phyloP scores from a whole-genome alignment of 2,888 invertebrate species.

The Scaptomyza reducta region DNA sequence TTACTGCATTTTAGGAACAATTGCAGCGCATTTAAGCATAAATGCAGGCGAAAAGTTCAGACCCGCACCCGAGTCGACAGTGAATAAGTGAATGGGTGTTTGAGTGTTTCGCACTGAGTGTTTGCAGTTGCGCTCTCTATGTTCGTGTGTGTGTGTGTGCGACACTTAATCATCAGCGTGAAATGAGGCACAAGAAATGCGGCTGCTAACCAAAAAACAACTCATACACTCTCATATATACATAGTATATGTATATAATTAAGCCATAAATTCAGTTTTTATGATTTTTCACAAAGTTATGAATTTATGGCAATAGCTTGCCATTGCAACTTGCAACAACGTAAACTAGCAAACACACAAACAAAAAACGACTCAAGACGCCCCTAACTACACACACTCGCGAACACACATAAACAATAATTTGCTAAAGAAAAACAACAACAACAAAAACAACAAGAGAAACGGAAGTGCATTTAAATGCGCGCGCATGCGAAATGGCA shows the following conservation, averaged over 20 bases:
- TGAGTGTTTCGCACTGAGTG: constrained; percentile 36
- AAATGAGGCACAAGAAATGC: constrained; percentile 72
- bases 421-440: constrained; percentile 47
- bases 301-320: constrained; percentile 68
- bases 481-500: constrained; percentile 79
- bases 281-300: constrained; percentile 82
- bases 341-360: constrained; percentile 25
- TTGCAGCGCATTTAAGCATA: constrained; percentile 73
- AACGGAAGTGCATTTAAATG: constrained; percentile 79
- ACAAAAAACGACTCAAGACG: constrained; percentile 24
- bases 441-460: constrained; percentile 18
- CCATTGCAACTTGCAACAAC: constrained; percentile 41
- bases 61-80: constrained; percentile 45
- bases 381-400: constrained; percentile 39
- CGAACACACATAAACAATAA: constrained; percentile 50
- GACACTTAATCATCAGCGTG: constrained; percentile 78
- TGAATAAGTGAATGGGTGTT: constrained; percentile 49
- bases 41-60: constrained; percentile 73
- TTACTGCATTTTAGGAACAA: constrained; percentile 73
- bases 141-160: constrained; percentile 43
- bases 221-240: constrained; percentile 12
- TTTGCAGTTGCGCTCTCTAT: constrained; percentile 3
- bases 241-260: constrained; percentile 72
- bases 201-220: constrained; percentile 32
- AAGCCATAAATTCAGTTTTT: constrained; percentile 81